Evolutionary conservation across 1,140 invertebrate genomes (phyloP), one percentile per base, ranked within the genome.

Genomic region (Drepana arcuata): DNA sequence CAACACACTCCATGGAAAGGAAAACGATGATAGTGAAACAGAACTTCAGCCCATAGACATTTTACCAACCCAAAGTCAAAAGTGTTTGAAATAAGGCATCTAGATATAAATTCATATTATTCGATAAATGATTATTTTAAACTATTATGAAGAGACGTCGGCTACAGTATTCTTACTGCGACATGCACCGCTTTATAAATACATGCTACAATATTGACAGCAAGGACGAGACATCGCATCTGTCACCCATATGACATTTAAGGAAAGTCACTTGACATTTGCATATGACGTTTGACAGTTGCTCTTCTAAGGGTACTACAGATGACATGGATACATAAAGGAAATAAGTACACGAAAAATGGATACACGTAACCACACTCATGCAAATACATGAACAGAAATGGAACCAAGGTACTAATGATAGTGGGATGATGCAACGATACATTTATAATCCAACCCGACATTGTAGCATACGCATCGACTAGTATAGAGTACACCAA

Each of bases 1-100:
- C 48, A 73, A 72, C 65, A 79, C 64, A 62, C 52, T 74, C 69
- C 71, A 80, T 78, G 75, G 75, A 78, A 57, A 74, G 62, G 65
- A 77, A 72, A 72, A 26, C 14, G 26, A 14, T 35, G 24, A 35
- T 14, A 23, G 21, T 34, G 32, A 21, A 16, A 14, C 7, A 6
- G 6, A 39, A 31, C 7, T 26, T 28, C 10, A 5, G 33, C 12
- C 12, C 32, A 1, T 18, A 16, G 18, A 21, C 4, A 21, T 5
- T 51, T 46, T 46, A 53, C 49, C 44, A 54, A 48, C 49, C 53
- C 48, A 59, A 54, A 53, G 25, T 27, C 14, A n/a, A n/a, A n/a
- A n/a, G n/a, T n/a, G n/a, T n/a, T n/a, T n/a, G n/a, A n/a, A n/a
- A n/a, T n/a, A n/a, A n/a, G n/a, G n/a, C n/a, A n/a, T n/a, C n/a